These are phyloP conservation scores for Camelus dromedarius DNA, from an alignment of 2,113 vertebrate genomes.

Conservation along the genomic window DNA sequence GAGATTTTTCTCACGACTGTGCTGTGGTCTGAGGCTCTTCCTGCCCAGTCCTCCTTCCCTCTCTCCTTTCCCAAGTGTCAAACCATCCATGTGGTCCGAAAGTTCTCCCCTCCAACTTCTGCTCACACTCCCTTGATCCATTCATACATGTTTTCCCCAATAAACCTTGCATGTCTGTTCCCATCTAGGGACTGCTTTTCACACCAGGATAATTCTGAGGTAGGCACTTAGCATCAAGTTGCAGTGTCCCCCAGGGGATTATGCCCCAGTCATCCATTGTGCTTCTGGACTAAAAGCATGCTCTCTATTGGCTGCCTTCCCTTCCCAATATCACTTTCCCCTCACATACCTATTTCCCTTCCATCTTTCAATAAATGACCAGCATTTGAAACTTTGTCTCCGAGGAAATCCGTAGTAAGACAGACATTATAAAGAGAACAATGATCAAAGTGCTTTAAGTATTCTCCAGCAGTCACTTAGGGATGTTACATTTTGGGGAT, in stretches of 20 bases:
- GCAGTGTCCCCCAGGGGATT: neutral
- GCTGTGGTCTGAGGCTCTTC: neutral
- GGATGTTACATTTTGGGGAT: neutral
- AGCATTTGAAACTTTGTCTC: constrained; percentile 15
- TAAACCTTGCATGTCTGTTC: neutral
- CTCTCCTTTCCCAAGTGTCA: neutral
- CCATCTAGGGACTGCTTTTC: neutral
- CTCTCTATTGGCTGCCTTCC: neutral
- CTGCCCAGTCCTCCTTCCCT: neutral
- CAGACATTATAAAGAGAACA: neutral
- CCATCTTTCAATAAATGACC: neutral
- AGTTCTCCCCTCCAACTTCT: neutral
- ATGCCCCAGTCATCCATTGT: neutral
- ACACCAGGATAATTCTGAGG: neutral
- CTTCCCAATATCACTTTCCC: neutral
- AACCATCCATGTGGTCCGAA: neutral
- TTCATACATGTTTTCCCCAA: neutral
- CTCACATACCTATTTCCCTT: neutral
- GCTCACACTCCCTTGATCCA: neutral
- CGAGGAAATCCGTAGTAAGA: constrained; percentile 2
- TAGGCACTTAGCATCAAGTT: neutral
- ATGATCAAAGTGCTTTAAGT: neutral
- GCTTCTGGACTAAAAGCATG: neutral
- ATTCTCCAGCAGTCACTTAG: neutral
- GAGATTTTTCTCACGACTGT: neutral